phyloP scores from a whole-genome alignment of 2,797 vertebrate genomes.

The Morus bassanus region DNA sequence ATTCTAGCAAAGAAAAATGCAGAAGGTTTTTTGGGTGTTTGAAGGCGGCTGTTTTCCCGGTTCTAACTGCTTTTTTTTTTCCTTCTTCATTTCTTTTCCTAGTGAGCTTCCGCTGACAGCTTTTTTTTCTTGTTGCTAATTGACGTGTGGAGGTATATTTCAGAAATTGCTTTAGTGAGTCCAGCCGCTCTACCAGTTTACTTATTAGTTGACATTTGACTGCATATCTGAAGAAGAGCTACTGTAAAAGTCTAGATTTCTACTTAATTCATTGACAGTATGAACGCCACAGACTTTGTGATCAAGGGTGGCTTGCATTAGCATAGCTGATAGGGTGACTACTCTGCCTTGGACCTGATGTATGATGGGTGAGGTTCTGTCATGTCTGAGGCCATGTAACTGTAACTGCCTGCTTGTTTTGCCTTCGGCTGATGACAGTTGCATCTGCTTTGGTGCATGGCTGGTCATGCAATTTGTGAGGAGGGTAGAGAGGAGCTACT shows the following conservation, averaged over 20 bases:
- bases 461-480: background rate
- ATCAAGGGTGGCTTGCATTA: background rate
- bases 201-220: background rate
- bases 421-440: background rate
- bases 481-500: background rate
- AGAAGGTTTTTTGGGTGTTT: background rate
- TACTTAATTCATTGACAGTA: background rate
- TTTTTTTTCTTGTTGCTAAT: background rate
- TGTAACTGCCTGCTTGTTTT: background rate
- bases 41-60: background rate
- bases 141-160: background rate
- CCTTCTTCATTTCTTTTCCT: background rate
- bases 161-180: background rate
- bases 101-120: background rate
- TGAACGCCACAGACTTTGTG: background rate
- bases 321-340: background rate
- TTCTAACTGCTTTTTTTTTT: background rate
- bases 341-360: background rate
- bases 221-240: background rate
- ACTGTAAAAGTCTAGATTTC: background rate
- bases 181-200: background rate
- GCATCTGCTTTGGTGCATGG: background rate
- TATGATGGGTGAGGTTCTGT: background rate
- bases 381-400: background rate
- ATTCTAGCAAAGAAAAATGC: background rate